Evolutionary conservation across 2,797 vertebrate genomes (phyloP), one percentile per base, ranked within the genome.

Genomic region (Leuciscus waleckii): DNA sequence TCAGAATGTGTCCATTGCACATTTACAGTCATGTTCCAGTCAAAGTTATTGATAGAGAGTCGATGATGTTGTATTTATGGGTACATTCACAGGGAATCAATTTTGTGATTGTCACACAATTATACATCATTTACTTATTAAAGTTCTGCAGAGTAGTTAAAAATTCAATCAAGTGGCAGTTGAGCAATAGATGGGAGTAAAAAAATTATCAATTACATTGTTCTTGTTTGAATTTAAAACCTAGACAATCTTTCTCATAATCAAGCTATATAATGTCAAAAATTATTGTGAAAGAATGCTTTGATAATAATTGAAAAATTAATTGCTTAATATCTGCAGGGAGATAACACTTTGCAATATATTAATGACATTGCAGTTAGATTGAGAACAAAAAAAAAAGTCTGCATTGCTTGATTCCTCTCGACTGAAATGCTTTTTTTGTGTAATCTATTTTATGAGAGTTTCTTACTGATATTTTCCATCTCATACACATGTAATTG

Each of bases 231-330:
- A 88, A 88, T 79, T 23, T 86, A 79, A 86, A 90, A 88, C 63
- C 63, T 54, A 83, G 79, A 88, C 83, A 89, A 87, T 85, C 73
- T 74, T 76, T 68, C 83, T 89, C 82, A 88, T 90, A 91, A 91
- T 91, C 89, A 91, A 87, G 85, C 87, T 81, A 86, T 87, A 87
- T 87, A 80, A 87, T 88, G 79, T 77, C 35, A 79, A 80, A 76
- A 81, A 83, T 77, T 84, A 87, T 86, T 82, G 81, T 89, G 83
- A 86, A 78, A 85, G 7, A 68, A 89, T 89, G 85, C 79, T 86
- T 86, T 86, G 82, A 82, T 85, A 85, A 67, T 91, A 91, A 90
- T 91, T 91, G 90, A 87, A 90, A 91, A 90, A 88, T 90, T 90
- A 91, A 91, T 91, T 88, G 89, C 83, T 83, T 88, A 80, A 77